Evolutionary conservation across 1,140 invertebrate species (phyloP).

Genomic region (Harpegnathos saltator): DNA sequence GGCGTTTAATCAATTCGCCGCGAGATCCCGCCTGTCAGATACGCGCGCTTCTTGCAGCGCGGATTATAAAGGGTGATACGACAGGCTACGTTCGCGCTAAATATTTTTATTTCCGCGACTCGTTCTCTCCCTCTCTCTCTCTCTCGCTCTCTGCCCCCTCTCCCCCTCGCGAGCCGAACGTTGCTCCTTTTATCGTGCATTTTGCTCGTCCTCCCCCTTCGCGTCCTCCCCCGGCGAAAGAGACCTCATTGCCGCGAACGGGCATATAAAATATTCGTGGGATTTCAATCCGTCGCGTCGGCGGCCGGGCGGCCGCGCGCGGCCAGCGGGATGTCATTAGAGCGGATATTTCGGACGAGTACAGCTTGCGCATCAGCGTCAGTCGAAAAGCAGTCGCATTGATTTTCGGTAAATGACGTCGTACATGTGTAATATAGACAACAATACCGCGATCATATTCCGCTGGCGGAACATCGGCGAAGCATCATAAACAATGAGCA

Average conservation of each 20-base stretch:
- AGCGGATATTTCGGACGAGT: background rate
- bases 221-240: background rate
- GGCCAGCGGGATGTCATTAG: background rate
- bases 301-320: background rate
- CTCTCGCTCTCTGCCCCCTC: background rate
- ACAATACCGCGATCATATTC: too few species aligned
- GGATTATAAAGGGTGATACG: conserved; percentile 35
- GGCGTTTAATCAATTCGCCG: conserved; percentile 66
- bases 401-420: too few species aligned
- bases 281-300: background rate
- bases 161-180: too few species aligned
- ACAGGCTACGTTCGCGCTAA: conserved; percentile 20
- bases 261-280: conserved; percentile 20
- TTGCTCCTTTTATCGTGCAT: too few species aligned
- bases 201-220: too few species aligned
- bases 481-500: too few species aligned
- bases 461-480: too few species aligned
- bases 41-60: conserved; percentile 6
- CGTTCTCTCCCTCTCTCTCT: too few species aligned
- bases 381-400: too few species aligned
- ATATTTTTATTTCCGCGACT: conserved; percentile 40
- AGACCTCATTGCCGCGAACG: background rate
- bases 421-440: too few species aligned
- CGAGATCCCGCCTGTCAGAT: conserved; percentile 57
- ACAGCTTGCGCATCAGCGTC: background rate